phyloP scores from a whole-genome alignment of 1,140 invertebrate species.

The Drosophila orosa region DNA sequence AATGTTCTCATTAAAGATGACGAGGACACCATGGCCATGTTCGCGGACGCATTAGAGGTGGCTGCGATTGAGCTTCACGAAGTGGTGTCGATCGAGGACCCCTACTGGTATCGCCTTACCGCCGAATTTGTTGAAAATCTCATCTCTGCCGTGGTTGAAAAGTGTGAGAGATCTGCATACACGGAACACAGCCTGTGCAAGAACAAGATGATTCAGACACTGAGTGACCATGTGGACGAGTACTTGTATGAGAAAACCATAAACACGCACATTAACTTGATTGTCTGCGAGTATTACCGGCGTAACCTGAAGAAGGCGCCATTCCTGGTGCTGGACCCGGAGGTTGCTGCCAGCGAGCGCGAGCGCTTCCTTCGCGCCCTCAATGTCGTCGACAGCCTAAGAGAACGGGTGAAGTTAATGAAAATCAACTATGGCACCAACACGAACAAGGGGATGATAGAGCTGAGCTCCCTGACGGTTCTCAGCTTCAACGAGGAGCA shows the following conservation, averaged over 20 bases:
- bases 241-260: neutral
- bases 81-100: neutral
- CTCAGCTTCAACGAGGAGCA: conserved; percentile 27
- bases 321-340: neutral
- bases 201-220: conserved; percentile 5
- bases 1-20: conserved; percentile 10
- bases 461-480: conserved; percentile 5
- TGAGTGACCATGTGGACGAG: neutral
- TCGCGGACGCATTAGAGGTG: conserved; percentile 1
- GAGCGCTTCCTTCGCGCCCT: conserved; percentile 10
- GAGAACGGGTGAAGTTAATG: conserved; percentile 18
- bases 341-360: neutral
- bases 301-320: conserved; percentile 17
- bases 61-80: neutral
- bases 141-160: conserved; percentile 11
- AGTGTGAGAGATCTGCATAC: conserved; percentile 2
- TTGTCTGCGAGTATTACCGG: conserved; percentile 18
- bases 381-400: conserved; percentile 14
- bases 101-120: conserved; percentile 16
- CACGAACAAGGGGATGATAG: conserved; percentile 12
- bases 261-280: neutral
- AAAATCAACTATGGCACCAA: conserved; percentile 15
- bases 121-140: conserved; percentile 20
- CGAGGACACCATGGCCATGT: conserved; percentile 38
- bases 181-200: conserved; percentile 12